These are phyloP conservation scores for Mycetomoellerius zeteki DNA, from an alignment of 1,140 invertebrate species.

Conservation along the genomic window DNA sequence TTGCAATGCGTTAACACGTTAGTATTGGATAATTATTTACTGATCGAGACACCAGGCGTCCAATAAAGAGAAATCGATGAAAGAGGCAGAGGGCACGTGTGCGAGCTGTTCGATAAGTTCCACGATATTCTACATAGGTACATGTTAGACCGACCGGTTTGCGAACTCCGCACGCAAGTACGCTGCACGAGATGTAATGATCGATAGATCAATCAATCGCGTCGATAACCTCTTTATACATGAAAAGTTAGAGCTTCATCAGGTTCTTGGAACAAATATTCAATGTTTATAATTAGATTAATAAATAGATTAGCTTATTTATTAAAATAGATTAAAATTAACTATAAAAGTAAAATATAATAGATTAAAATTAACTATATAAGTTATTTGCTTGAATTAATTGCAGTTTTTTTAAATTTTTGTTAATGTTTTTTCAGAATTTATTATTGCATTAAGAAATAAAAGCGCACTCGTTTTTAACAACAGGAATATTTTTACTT, in stretches of 20 bases:
- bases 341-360: not conserved
- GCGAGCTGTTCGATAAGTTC: conserved; percentile 5
- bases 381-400: not conserved
- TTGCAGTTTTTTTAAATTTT: not conserved
- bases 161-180: conserved; percentile 23
- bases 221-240: conserved; percentile 7
- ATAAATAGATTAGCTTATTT: conserved; percentile 11
- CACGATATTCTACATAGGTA: conserved; percentile 3
- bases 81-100: conserved; percentile 59
- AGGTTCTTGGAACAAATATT: not conserved
- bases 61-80: conserved; percentile 37
- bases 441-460: not conserved
- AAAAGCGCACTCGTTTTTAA: not conserved
- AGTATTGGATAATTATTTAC: conserved; percentile 32
- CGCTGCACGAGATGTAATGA: conserved; percentile 26
- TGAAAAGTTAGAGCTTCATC: conserved; percentile 8
- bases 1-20: not conserved
- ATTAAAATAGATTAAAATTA: conserved; percentile 22
- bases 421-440: not conserved
- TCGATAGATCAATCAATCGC: conserved; percentile 58
- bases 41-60: conserved; percentile 13
- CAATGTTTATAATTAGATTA: conserved; percentile 7
- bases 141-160: conserved; percentile 58
- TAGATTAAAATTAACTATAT: conserved; percentile 17
- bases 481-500: not conserved